phyloP scores from a whole-genome alignment of 2,888 invertebrate species.

The Eupithecia tripunctaria region DNA sequence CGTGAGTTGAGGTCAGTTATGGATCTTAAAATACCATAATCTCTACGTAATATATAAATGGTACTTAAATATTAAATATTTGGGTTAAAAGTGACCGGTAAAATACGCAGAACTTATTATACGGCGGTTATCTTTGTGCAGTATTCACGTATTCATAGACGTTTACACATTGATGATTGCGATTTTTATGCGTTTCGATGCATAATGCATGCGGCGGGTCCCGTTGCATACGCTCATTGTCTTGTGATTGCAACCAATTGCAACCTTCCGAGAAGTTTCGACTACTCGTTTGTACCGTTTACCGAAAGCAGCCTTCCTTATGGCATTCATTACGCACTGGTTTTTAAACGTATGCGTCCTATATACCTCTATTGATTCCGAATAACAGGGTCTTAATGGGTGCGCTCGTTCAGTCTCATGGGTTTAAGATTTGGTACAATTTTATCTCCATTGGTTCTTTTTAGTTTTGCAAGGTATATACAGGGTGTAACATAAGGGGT shows the following conservation, averaged over 20 bases:
- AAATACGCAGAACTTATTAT: constrained; percentile 35
- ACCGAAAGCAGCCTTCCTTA: constrained; percentile 71
- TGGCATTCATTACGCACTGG: constrained; percentile 73
- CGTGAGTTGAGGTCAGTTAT: constrained; percentile 40
- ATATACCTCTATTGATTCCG: constrained; percentile 23
- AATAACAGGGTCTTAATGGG: constrained; percentile 38
- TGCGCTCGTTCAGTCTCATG: constrained; percentile 32
- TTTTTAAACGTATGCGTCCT: constrained; percentile 55
- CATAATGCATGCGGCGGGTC: constrained; percentile 65
- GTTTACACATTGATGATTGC: constrained; percentile 63
- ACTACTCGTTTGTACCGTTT: constrained; percentile 80
- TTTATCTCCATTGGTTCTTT: neutral
- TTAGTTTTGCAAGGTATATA: neutral
- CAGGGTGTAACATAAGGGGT: too few relatives aligned
- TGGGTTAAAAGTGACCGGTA: constrained; percentile 31
- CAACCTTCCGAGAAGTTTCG: constrained; percentile 48
- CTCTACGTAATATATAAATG: constrained; percentile 30
- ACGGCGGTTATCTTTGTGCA: constrained; percentile 32
- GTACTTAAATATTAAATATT: constrained; percentile 23
- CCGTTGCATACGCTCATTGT: constrained; percentile 76
- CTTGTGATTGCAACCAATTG: constrained; percentile 71
- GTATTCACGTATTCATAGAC: constrained; percentile 51
- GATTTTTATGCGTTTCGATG: constrained; percentile 65
- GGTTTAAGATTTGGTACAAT: constrained; percentile 14
- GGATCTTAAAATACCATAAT: constrained; percentile 35